Base-by-base conservation (phyloP, 2,113 vertebrate genomes). In the Seriola quinqueradiata region DNA sequence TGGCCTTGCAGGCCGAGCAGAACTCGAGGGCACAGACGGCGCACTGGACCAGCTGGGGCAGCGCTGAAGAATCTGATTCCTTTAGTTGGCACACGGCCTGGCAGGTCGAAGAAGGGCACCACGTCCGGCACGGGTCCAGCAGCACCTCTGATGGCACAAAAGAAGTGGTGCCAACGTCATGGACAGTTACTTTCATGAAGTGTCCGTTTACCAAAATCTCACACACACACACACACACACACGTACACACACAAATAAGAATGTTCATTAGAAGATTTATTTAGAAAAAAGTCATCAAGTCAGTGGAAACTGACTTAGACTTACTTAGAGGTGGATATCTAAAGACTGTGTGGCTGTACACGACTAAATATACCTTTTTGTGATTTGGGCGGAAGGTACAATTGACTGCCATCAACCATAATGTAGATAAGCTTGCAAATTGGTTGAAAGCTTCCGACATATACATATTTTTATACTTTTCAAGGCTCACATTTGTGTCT, bases 51-150 rank as follows among this genome's bases (percentile, higher is more conserved):
- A 96, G 93, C 93, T 99, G 98, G 0, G 97, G 96, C 46, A 95
- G 94, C 67, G 85, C 77, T 9, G 96, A 94, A 17, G 96, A 95
- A 59, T 97, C 98, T 7, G 92, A 69, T 77, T 99, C 98, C 85
- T 97, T 97, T 9, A 99, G 94, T 77, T 98, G 98, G 94, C 98
- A 99, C 89, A 99, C 98, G 0, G 98, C 97, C 90, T 99, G 98
- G 94, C 98, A 99, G 73, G 96, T 94, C 17, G 98, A 98, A 1
- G 96, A 98, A 0, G 98, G 98, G 94, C 98, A 99, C 98, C 98
- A 99, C 0, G 98, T 99, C 92, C 98, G 96, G 90, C 97, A 98
- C 0, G 98, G 98, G 93, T 99, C 98, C 94, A 99, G 91, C 83
- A 99, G 96, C 77, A 99, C 97, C 96, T 99, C 98, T 99, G 82